Conservation (phyloP, 2,113 vertebrate genomes). For the Marmota monax region DNA sequence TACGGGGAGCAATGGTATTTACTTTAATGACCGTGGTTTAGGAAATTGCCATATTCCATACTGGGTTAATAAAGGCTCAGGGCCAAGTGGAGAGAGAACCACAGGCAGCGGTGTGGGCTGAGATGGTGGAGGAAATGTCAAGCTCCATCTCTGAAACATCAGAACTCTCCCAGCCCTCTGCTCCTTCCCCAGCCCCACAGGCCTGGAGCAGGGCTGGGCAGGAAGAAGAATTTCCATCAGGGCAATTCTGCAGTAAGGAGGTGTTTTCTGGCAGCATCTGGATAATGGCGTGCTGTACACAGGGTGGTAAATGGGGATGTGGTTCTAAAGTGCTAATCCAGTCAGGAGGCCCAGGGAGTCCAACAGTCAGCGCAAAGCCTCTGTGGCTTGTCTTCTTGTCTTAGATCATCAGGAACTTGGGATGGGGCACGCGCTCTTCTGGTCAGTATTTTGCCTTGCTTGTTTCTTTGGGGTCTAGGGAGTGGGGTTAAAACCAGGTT, state of each 20-base stretch:
- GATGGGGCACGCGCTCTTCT: not conserved
- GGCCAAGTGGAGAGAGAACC: conserved; percentile 57
- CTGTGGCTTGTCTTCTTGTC: not conserved
- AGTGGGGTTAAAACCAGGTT: not conserved
- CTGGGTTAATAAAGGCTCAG: conserved; percentile 77
- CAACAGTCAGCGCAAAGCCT: conserved; percentile 25
- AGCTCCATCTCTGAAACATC: conserved; percentile 39
- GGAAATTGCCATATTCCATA: conserved; percentile 76
- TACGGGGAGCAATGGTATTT: conserved; percentile 83
- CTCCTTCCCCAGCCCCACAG: conserved; percentile 51
- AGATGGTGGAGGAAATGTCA: conserved; percentile 77
- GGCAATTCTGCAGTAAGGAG: conserved; percentile 17
- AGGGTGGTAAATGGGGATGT: conserved; percentile 53
- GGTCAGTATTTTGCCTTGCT: conserved; percentile 43
- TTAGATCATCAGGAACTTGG: not conserved
- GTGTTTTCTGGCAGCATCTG: not conserved
- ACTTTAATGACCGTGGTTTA: conserved; percentile 80
- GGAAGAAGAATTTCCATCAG: conserved; percentile 55
- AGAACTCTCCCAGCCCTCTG: not conserved
- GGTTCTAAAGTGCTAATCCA: conserved; percentile 67
- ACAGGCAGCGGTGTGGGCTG: rapidly evolving
- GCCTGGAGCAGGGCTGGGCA: conserved; percentile 31
- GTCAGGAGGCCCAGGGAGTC: conserved; percentile 47
- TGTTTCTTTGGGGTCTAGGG: conserved; percentile 27
- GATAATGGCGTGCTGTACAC: conserved; percentile 19